A percentile compares a stretch with the other conserved stretches of the same genome.
These are phyloP conservation scores for Chaetops frenatus DNA, from an alignment of 2,113 vertebrate genomes.

Conservation along the genomic window DNA sequence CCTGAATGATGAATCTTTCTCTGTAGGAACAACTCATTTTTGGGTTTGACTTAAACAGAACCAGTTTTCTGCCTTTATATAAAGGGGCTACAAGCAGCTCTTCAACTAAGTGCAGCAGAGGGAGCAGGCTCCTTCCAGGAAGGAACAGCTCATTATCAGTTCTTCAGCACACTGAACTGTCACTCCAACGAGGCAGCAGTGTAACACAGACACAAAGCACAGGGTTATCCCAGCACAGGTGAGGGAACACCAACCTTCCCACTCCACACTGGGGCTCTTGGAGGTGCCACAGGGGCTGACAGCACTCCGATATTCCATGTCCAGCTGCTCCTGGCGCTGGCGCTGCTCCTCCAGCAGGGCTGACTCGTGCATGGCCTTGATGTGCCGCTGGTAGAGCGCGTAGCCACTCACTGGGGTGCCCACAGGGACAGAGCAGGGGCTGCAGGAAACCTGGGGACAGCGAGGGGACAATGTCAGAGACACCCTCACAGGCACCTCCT, in stretches of 20 bases:
- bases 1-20: rapidly evolving
- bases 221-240: not conserved
- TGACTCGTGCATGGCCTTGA: constrained; percentile 91
- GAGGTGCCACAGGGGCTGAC: constrained; percentile 75
- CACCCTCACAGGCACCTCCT: not conserved
- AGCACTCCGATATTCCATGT: constrained; percentile 78
- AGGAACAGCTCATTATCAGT: not conserved
- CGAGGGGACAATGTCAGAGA: not conserved
- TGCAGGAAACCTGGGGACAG: constrained; percentile 74
- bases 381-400: constrained; percentile 89
- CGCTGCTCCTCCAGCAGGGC: constrained; percentile 88
- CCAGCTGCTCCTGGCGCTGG: constrained; percentile 88
- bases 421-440: constrained; percentile 76
- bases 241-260: constrained; percentile 80
- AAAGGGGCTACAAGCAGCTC: not conserved
- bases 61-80: not conserved
- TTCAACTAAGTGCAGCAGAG: not conserved
- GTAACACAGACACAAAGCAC: not conserved
- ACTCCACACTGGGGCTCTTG: constrained; percentile 84
- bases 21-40: not conserved
- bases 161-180: not conserved
- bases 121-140: not conserved
- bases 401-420: constrained; percentile 82
- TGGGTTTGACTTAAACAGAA: not conserved
- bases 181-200: not conserved